phyloP scores from a whole-genome alignment of 1,140 invertebrate genomes.

The Dreissena polymorpha region DNA sequence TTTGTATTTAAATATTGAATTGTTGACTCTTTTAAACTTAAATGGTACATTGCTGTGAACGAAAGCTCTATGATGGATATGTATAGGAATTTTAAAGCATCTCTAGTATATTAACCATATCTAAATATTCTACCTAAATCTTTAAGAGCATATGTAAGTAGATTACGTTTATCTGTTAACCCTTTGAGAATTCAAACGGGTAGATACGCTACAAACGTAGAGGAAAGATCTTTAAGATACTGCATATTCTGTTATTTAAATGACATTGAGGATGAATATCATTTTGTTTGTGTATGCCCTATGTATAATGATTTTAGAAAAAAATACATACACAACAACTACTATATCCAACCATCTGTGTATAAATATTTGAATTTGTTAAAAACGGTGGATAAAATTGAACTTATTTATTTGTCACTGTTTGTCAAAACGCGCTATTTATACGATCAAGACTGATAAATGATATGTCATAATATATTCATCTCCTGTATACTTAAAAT shows the following conservation, averaged over 20 bases:
- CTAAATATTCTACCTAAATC: neutral
- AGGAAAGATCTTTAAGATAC: neutral
- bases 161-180: constrained; percentile 4
- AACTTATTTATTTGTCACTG: neutral
- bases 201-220: neutral
- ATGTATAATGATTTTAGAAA: neutral
- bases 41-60: neutral
- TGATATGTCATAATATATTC: neutral
- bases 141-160: neutral
- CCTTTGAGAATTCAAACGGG: constrained; percentile 25
- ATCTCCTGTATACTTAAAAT: too few species aligned
- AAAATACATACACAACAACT: neutral
- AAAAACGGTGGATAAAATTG: neutral
- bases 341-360: neutral
- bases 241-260: neutral
- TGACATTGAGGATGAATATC: constrained; percentile 18
- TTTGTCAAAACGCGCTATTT: neutral
- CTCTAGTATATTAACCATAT: constrained; percentile 8
- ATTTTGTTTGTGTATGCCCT: constrained; percentile 6
- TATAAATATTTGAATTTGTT: neutral
- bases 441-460: neutral
- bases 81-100: neutral
- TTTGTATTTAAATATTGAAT: neutral
- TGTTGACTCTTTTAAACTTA: constrained; percentile 24
- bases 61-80: neutral